Base-by-base conservation (phyloP, 1,140 invertebrate species). In the Zaprionus davidi region DNA sequence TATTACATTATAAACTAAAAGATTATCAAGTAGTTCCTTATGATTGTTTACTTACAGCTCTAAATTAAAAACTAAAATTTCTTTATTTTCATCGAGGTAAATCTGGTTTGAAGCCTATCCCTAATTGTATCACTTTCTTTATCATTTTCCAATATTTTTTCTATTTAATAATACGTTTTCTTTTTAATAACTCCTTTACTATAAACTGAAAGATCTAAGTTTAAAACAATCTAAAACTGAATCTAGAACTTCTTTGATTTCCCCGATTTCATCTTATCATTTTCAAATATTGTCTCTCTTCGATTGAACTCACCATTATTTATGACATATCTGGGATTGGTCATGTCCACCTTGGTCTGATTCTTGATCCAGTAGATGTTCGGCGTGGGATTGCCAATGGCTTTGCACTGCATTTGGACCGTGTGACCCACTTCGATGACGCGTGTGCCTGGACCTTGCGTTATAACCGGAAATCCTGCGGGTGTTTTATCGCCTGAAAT, bases 401-500 rank as follows among this genome's bases (percentile, higher is more conserved):
- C 98, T 64, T 96, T 94, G 93, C 99, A 99, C 17, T 96, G 95
- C 68, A 99, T 95, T 6, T 97, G 94, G 1, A 98, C 96, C 24
- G 96, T 97, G 93, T 98, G 97, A n/a, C 97, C 98, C 80, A 98
- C 97, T 94, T 99, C 99, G 34, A 99, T 98, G 55, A 98, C 98
- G 94, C 98, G 95, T 17, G 95, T 96, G 34, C 94, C 94, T 1
- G 98, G 97, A 74, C 80, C 74, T 78, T 96, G 95, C 20, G 95
- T 96, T 86, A 99, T 98, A 84, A 95, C 94, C 24, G 98, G 99
- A 93, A 99, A 99, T 31, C 98, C 98, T 65, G 93, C 93, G 7
- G 98, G 98, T 44, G 98, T 93, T 93, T 97, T 96, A 81, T 97
- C 96, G 76, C 95, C 97, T 98, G 95, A 26, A 90, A 81, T 66